A percentile compares a stretch with the other conserved stretches of the same genome.
Evolutionary conservation across 1,140 invertebrate species (phyloP).

Genomic region (Danaus plexippus): DNA sequence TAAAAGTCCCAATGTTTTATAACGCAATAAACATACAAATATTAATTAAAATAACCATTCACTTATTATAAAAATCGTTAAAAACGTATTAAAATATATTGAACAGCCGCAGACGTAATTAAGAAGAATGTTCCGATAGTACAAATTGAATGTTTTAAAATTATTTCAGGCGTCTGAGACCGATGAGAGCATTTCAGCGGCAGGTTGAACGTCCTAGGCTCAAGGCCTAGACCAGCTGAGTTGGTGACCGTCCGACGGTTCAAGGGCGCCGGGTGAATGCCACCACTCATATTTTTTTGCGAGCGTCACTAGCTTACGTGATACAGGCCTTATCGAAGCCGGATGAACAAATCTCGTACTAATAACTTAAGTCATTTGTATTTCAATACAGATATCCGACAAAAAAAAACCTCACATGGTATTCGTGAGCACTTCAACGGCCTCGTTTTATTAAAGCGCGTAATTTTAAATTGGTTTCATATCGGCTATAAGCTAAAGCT

Average conservation of each 20-base stretch:
- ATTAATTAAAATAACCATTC: no score
- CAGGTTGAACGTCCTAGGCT: slow-evolving; percentile 58
- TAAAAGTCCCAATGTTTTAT: no score
- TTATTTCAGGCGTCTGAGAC: slow-evolving; percentile 9
- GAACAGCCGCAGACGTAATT: background rate
- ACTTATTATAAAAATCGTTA: slow-evolving; percentile 3
- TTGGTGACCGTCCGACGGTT: slow-evolving; percentile 53
- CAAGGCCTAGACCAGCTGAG: slow-evolving; percentile 61
- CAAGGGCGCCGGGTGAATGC: slow-evolving; percentile 65
- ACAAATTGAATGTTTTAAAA: slow-evolving; percentile 1
- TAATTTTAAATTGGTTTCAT: no score
- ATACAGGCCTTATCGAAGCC: slow-evolving; percentile 47
- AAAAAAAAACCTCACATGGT: no score
- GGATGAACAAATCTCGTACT: slow-evolving; percentile 38
- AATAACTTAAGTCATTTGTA: slow-evolving; percentile 24
- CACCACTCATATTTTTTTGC: slow-evolving; percentile 58
- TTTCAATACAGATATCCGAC: no score
- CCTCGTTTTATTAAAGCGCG: no score
- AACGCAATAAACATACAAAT: no score
- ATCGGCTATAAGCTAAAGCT: no score
- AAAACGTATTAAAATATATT: slow-evolving; percentile 9
- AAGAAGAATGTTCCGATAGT: background rate
- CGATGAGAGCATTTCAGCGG: slow-evolving; percentile 30
- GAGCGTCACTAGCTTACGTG: slow-evolving; percentile 49
- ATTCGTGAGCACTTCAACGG: no score